Percentiles rank a stretch among this genome's conserved stretches.
Evolutionary conservation across 2,113 vertebrate species (phyloP).

Genomic region (Gasterosteus nipponicus): DNA sequence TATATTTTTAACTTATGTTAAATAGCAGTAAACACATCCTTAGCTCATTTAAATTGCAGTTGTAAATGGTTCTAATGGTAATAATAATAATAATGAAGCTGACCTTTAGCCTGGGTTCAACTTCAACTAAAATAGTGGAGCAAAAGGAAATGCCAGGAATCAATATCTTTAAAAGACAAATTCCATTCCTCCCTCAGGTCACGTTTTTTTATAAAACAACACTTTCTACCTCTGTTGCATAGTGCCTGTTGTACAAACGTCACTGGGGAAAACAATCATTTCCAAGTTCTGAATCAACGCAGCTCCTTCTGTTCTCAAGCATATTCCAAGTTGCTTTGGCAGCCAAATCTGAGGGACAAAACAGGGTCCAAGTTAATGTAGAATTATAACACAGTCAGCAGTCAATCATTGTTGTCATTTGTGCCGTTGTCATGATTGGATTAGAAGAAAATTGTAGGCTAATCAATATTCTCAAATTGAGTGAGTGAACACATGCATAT

Average conservation of each 20-base stretch:
- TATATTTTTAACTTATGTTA: background rate
- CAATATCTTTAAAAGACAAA: background rate
- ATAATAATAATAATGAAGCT: background rate
- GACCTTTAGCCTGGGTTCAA: background rate
- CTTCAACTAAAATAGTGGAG: background rate
- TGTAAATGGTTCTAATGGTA: too few species aligned
- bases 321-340: constrained; percentile 14
- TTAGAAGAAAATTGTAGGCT: constrained; percentile 32
- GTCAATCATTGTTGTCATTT: constrained; percentile 40
- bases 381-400: constrained; percentile 4
- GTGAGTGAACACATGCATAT: constrained; percentile 13
- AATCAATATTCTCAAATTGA: constrained; percentile 40
- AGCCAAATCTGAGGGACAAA: constrained; percentile 19
- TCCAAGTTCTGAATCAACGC: constrained; percentile 5
- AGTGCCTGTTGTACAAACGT: background rate
- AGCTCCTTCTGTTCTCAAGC: background rate
- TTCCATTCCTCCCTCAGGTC: background rate
- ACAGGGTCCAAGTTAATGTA: background rate
- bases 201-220: background rate
- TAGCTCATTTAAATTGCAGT: too few species aligned
- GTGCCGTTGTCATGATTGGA: constrained; percentile 34
- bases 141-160: background rate
- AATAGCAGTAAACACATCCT: background rate
- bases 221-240: background rate
- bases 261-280: background rate